Conservation (phyloP, 2,797 vertebrate genomes). For the Thamnophis elegans region DNA sequence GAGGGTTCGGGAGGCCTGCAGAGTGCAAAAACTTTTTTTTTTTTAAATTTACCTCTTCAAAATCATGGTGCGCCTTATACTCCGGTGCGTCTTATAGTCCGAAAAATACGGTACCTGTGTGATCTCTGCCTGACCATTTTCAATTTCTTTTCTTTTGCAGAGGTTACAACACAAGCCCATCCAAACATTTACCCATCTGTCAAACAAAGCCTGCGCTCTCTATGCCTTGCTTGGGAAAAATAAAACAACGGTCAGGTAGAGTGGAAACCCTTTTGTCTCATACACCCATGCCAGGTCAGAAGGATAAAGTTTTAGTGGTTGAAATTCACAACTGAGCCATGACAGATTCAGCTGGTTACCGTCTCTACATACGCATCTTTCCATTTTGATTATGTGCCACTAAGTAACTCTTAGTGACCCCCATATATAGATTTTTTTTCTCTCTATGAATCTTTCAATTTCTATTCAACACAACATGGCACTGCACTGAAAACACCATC, state of each 20-base stretch:
- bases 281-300: rapidly evolving
- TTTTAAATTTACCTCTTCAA: too few species aligned
- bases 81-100: too few species aligned
- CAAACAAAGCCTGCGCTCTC: slow-evolving; percentile 68
- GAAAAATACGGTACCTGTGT: not conserved
- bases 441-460: rapidly evolving
- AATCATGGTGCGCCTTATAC: too few species aligned
- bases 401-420: not conserved
- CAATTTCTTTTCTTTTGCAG: slow-evolving; percentile 50
- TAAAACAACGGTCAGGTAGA: slow-evolving; percentile 70
- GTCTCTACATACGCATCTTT: not conserved
- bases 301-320: rapidly evolving
- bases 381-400: not conserved
- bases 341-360: rapidly evolving
- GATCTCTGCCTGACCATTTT: not conserved
- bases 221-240: slow-evolving; percentile 63
- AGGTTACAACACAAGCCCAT: slow-evolving; percentile 66
- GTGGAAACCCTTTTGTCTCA: not conserved
- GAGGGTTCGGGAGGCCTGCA: too few species aligned
- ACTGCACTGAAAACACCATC: not conserved
- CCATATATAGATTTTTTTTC: not conserved
- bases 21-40: too few species aligned
- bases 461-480: not conserved
- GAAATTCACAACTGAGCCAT: rapidly evolving
- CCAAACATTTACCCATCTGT: slow-evolving; percentile 66